Base-by-base conservation (phyloP, 1,140 invertebrate genomes). In the Achroia grisella region DNA sequence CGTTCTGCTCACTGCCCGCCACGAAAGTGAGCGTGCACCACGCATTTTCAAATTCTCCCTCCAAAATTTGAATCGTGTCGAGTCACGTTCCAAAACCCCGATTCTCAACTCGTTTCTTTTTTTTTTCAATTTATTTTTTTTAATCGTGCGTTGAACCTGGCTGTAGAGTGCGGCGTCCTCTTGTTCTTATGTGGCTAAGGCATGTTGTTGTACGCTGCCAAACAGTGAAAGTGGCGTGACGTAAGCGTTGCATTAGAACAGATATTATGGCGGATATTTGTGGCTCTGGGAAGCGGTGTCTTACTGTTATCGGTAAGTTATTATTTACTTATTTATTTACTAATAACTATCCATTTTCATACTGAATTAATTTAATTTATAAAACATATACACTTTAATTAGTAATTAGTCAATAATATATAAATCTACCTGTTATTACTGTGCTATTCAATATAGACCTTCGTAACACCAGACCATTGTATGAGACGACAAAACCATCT, bases 211-310 rank as follows among this genome's bases (percentile, higher is more conserved):
- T 51, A 51, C 45, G 44, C 56, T 23, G 17, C 6, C 17, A 23
- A 23, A 52, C 49, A 77, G 78, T 82, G 78, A 82, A 82, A 82
- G 78, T 82, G 78, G 31, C 54, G 69, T 79, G 72, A 78, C 75
- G 78, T 71, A 76, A 77, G 39, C 55, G 47, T 71, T 75, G 79
- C 69, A 73, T 77, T 78, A 72, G 67, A 72, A 45, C 36, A 64
- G 56, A 53, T 54, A 69, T 66, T 68, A 77, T 82, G 75, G 64
- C 75, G 66, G 62, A 71, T 70, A 61, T 61, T 50, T 56, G 57
- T 54, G 60, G 60, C 60, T 61, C 79, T 56, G 68, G 75, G 70
- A 78, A 76, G 62, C 53, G 37, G 32, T 72, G 61, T 59, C 61
- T 69, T 54, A 59, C 66, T 56, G 56, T 73, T 65, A 50, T 75